Evolutionary conservation across 1,140 invertebrate species (phyloP).

Genomic region (Cotesia typhae): DNA sequence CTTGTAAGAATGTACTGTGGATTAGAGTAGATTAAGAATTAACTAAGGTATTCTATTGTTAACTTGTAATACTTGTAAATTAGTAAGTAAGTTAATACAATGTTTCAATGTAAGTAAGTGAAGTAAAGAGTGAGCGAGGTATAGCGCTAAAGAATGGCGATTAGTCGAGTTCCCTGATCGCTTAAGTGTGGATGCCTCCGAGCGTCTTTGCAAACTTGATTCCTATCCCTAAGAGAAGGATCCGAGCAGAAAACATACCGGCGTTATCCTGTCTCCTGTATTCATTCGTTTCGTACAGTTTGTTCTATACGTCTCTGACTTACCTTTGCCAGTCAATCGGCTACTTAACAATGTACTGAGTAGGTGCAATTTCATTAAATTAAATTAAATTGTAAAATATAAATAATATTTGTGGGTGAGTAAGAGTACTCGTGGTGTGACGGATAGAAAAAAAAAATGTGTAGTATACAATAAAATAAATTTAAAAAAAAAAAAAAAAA

Average conservation of each 20-base stretch:
- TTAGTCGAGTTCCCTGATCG: constrained; percentile 33
- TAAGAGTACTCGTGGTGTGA: too few species aligned
- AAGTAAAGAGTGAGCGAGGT: constrained; percentile 3
- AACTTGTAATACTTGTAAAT: neutral
- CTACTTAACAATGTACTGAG: neutral
- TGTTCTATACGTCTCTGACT: neutral
- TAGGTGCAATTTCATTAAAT: too few species aligned
- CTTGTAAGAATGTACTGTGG: too few species aligned
- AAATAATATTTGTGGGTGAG: too few species aligned
- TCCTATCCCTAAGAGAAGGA: neutral
- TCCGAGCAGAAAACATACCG: constrained; percentile 9
- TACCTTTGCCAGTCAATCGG: neutral
- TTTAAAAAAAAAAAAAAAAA: too few species aligned
- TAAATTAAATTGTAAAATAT: too few species aligned
- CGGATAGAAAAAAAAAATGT: too few species aligned
- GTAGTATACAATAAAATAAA: too few species aligned
- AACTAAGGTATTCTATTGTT: too few species aligned
- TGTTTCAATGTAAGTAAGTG: neutral
- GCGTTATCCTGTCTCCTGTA: constrained; percentile 8
- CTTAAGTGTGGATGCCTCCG: constrained; percentile 34
- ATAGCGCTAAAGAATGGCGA: constrained; percentile 36
- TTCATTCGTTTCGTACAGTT: neutral
- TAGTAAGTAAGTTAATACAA: too few species aligned
- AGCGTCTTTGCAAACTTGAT: constrained; percentile 26
- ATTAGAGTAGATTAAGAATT: too few species aligned